Evolutionary conservation across 2,113 vertebrate genomes (phyloP), one percentile per base, ranked within the genome.

Genomic region (Triplophysa siluroides): DNA sequence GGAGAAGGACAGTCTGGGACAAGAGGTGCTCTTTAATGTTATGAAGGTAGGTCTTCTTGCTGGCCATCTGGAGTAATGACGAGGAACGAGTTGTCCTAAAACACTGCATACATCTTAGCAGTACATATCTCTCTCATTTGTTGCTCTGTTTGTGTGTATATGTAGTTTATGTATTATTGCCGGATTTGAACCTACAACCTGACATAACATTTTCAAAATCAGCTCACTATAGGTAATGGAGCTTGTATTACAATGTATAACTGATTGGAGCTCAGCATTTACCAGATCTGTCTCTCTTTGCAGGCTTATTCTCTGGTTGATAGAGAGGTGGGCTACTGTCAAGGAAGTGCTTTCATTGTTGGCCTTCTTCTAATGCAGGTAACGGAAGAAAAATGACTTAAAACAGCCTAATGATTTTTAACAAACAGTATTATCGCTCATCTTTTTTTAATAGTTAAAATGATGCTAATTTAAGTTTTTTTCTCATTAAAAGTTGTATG

Each of bases 11-110:
- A 97, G 97, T 83, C 90, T 96, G 83, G 98, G 98, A 13, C 98
- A 99, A 86, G 98, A 99, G 78, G 97, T 98, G 88, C 96, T 99
- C 85, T 99, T 99, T 92, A 99, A 99, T n/a, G 97, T 99, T 80
- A 99, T 99, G 98, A 99, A 99, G 96, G 98, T 96, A 87, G 85
- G 90, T 69, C 19, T 47, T 47, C 19, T 18, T 70, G 21, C 10
- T 62, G 21, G 8, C 50, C 47, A 50, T 50, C 6, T 54, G 13
- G 50, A 54, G 19, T 9, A 58, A 21, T 21, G n/a, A 21, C 21
- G 54, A 21, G 19, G 8, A 10, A 54, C 6, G 13, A 50, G 14
- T 50, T 50, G 47, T 14, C 47, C 47, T 50, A 16, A n/a, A 69
- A 11, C 58, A 63, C 10, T 71, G 38, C 33, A 74, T n/a, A 65